These are phyloP conservation scores for Platycercus adscitus DNA, from an alignment of 2,113 vertebrate genomes.

Conservation along the genomic window DNA sequence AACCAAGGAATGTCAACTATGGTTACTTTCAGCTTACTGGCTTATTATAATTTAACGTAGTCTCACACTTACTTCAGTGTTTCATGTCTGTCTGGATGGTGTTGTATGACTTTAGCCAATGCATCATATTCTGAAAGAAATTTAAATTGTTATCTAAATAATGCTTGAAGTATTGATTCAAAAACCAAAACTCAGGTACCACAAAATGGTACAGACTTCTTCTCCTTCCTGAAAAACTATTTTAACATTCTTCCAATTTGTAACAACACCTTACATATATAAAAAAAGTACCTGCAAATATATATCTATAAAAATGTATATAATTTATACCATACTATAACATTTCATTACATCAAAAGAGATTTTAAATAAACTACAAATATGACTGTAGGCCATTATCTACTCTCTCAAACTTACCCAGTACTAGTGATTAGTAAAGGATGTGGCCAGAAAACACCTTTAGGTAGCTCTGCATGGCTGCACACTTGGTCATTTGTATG, in stretches of 20 bases:
- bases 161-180: neutral
- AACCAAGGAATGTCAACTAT: neutral
- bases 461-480: neutral
- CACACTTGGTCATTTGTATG: neutral
- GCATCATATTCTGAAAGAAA: slow-evolving; percentile 92
- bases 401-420: neutral
- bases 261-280: neutral
- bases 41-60: neutral
- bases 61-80: slow-evolving; percentile 89
- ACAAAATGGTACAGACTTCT: neutral
- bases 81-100: slow-evolving; percentile 95
- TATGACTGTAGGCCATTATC: neutral
- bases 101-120: slow-evolving; percentile 96
- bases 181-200: neutral
- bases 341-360: neutral
- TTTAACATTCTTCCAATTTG: neutral
- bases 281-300: neutral
- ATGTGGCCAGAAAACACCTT: neutral
- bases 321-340: neutral
- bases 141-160: neutral
- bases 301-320: neutral
- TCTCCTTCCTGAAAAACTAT: neutral
- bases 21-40: neutral
- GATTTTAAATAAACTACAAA: neutral
- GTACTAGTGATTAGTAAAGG: neutral